Base-by-base conservation (phyloP, 2,888 invertebrate species). In the Chrysotoxum bicinctum region DNA sequence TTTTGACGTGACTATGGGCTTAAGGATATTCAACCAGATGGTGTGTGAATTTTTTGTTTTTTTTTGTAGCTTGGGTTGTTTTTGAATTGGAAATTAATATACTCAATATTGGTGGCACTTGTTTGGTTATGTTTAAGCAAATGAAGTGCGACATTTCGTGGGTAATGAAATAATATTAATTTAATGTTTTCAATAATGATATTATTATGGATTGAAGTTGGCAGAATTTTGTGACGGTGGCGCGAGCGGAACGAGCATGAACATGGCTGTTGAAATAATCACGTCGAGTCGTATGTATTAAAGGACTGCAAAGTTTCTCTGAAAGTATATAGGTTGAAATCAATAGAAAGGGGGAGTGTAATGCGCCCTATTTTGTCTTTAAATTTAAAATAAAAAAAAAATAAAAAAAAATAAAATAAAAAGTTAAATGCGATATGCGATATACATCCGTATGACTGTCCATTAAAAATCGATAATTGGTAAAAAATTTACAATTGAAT, bases 51-150 rank as follows among this genome's bases (percentile, higher is more conserved):
- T 73, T 62, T 50, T 48, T n/a, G 4, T 40, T 43, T 48, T 72
- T 26, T 14, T 19, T 45, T 32, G 1, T 32, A 23, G 7, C 43
- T 45, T 3, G 40, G 19, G 6, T 32, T 32, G 19, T 48, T 23
- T 50, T 50, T 45, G 21, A 23, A 30, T 66, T 48, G 21, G 1
- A 35, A 50, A 66, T 66, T 66, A 66, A 66, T 66, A 66, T 50
- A 50, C 66, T 66, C 45, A 48, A 66, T 66, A 66, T 50, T 50
- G 50, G n/a, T 35, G 37, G 48, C 10, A 66, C 35, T 35, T 35
- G 48, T 48, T 66, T 66, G 66, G 66, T 50, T 35, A 66, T 66
- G 66, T 66, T 66, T 66, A 35, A 37, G 35, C 50, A 48, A 66
- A 50, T 50, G 32, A 66, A 66, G 66, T 66, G 48, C 9, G 35